Evolutionary conservation across 1,140 invertebrate species (phyloP), one percentile per base, ranked within the genome.

Genomic region (Tetramorium parvispinum): DNA sequence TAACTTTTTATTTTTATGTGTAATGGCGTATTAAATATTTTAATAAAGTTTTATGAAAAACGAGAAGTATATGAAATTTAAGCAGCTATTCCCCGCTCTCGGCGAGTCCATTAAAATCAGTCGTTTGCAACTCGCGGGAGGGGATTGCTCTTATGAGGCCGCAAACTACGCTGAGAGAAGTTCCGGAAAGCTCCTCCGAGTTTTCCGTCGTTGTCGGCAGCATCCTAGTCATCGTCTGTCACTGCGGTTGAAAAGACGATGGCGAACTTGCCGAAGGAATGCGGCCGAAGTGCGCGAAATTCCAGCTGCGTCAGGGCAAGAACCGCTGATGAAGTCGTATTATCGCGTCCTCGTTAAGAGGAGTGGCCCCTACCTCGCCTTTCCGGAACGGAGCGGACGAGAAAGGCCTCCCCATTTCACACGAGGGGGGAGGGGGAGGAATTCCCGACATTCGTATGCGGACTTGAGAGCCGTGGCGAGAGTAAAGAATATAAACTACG

Each of bases 291-390:
- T 49, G n/a, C 16, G 55, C 40, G 40, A 78, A 73, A 75, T 87
- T 75, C 66, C 57, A 82, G 49, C 66, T 73, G 46, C 49, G 70
- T 87, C 59, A 59, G 79, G 27, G 18, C 43, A 57, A 73, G 66
- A 83, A 89, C 68, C 43, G 87, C 61, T 76, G 87, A 88, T 88
- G 66, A 68, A 76, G 76, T 86, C 53, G 57, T 86, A 79, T 81
- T 88, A 88, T 77, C 77, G 65, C 65, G 73, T 75, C 71, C 82
- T 88, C 83, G 77, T 88, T 86, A 71, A 82, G 57, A 53, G 57
- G 37, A 55, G 27, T 13, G 32, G 32, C 24, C 49, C 59, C 1
- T 46, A 0, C 53, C 43, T 13, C 32, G 13, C 24, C 51, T 51
- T 32, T 57, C 13, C 18, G 16, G 24, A 37, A 37, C 40, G 53